Conservation (phyloP, 2,888 invertebrate genomes). For the Lepidocyrtoides sp. region DNA sequence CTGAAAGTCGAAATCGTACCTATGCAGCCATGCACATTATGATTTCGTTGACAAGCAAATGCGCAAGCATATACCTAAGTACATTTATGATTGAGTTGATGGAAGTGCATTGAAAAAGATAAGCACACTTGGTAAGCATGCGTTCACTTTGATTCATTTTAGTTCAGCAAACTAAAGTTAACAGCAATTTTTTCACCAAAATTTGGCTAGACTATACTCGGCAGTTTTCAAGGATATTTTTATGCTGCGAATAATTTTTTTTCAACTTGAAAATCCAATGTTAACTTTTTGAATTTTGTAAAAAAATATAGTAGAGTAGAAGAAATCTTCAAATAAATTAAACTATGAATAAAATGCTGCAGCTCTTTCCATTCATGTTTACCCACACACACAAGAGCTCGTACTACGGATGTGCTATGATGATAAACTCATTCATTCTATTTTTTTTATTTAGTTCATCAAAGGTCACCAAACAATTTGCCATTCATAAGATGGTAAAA, state of each 20-base stretch:
- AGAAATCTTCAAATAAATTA: not conserved
- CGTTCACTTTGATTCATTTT: not conserved
- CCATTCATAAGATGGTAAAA: conserved; percentile 4
- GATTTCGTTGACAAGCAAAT: not conserved
- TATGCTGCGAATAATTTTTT: not conserved
- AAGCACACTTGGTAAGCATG: no score
- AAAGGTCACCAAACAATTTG: not conserved
- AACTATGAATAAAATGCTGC: no score
- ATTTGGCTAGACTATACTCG: no score
- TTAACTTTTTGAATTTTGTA: no score
- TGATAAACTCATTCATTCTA: not conserved
- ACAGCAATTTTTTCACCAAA: no score
- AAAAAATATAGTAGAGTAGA: no score
- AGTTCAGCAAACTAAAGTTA: no score
- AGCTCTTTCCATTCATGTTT: no score
- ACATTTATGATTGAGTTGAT: no score
- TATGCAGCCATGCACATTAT: not conserved
- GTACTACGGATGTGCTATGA: no score
- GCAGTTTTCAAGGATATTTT: not conserved
- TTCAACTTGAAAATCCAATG: no score
- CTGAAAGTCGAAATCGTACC: not conserved
- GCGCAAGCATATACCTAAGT: not conserved
- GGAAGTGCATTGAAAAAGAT: conserved; percentile 37
- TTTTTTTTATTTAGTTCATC: not conserved
- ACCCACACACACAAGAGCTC: no score